Percentiles rank a stretch among this genome's conserved stretches.
Conservation (phyloP, 1,140 invertebrate species). For the Charaxes varanes region DNA sequence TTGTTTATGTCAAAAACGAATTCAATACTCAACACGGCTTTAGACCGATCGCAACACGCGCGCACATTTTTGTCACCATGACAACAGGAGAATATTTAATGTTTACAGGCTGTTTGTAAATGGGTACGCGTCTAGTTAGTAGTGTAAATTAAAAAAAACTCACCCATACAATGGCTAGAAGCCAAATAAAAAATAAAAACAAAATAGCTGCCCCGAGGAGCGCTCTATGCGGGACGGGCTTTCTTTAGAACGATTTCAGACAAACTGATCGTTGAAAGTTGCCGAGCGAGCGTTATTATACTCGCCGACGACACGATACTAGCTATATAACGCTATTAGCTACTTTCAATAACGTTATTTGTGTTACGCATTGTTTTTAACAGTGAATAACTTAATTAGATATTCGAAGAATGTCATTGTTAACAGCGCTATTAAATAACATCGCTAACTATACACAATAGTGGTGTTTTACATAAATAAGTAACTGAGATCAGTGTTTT, state of each 20-base stretch:
- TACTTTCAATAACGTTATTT: not conserved
- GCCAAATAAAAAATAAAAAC: conserved; percentile 73
- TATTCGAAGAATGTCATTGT: no score
- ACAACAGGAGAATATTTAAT: conserved; percentile 7
- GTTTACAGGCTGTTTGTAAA: not conserved
- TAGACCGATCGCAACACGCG: conserved; percentile 9
- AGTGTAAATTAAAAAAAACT: conserved; percentile 37
- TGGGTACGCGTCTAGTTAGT: not conserved
- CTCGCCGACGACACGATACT: conserved; percentile 15
- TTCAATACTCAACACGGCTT: conserved; percentile 9
- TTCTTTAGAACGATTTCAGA: conserved; percentile 39
- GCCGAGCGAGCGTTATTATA: conserved; percentile 50
- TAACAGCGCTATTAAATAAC: no score
- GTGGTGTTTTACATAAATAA: no score
- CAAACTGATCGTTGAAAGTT: conserved; percentile 57
- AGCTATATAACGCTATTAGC: not conserved
- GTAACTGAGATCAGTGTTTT: no score
- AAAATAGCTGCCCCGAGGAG: conserved; percentile 47
- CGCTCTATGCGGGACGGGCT: conserved; percentile 43
- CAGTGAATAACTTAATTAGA: no score
- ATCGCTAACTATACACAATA: no score
- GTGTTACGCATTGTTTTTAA: no score
- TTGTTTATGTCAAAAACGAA: conserved; percentile 45
- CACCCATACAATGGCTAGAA: conserved; percentile 75
- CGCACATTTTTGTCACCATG: conserved; percentile 26